Evolutionary conservation across 2,888 invertebrate species (phyloP), one percentile per base, ranked within the genome.

Genomic region (Microctonus hyperodae): DNA sequence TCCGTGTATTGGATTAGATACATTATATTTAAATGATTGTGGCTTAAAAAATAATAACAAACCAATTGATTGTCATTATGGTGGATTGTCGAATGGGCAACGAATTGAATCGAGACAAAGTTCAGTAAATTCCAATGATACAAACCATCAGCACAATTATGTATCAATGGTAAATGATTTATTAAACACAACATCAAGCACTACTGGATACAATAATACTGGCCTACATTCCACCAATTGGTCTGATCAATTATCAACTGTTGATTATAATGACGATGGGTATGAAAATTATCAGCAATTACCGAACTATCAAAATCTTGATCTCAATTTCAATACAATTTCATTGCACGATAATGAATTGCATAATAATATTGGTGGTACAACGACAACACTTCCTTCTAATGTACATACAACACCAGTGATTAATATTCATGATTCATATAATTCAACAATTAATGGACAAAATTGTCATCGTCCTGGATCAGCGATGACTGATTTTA

Each of bases 401-500:
- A 80, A 74, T 69, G 71, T 74, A 1, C 66, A 55, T 23, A 25
- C 56, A 40, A 44, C 63, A 10, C 53, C 63, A 28, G 51, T 53
- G n/a, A 64, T 77, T 16, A 79, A 76, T 56, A 69, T 80, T 61
- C 80, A 81, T n/a, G 83, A 83, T 50, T 72, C 79, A 31, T 83
- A 81, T 62, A 79, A 75, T 63, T 40, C 66, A 16, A 71, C 76
- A 40, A 69, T 71, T 64, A 75, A 72, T 58, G 60, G 59, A 57
- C 76, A 58, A n/a, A 76, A 67, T 57, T 83, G 81, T 64, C 40
- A 64, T 44, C 73, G 80, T 59, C 79, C 81, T 33, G 76, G 75
- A 20, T 79, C 83, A 9, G 76, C 82, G 58, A 79, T 83, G 80
- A 82, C 81, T 67, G 81, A 84, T 66, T 74, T 81, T 11, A 80